Evolutionary conservation across 1,140 invertebrate genomes (phyloP).

Genomic region (Anastrepha ludens): DNA sequence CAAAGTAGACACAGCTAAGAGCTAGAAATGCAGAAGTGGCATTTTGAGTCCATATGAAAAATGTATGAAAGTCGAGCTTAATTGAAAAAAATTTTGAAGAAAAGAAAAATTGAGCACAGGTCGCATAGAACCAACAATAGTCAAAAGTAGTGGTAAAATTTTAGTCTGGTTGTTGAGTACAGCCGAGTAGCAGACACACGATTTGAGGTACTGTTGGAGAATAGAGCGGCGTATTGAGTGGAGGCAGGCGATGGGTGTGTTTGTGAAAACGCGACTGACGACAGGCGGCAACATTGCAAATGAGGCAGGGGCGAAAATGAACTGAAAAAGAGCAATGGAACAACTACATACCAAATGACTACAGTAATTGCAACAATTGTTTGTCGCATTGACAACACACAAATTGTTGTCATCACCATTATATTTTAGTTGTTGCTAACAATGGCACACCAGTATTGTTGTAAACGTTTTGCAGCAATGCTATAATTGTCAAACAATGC

Average conservation of each 20-base stretch:
- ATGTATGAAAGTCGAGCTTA: constrained; percentile 35
- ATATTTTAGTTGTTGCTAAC: constrained; percentile 19
- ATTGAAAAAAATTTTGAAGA: constrained; percentile 4
- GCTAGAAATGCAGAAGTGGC: not conserved
- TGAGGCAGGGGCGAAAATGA: not conserved
- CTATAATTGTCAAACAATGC: constrained; percentile 17
- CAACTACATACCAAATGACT: constrained; percentile 1
- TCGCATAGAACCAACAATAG: constrained; percentile 9
- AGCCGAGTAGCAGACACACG: not conserved
- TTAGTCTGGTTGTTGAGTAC: not conserved
- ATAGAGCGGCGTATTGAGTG: not conserved
- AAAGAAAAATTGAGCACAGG: not conserved
- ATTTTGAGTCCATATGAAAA: constrained; percentile 20
- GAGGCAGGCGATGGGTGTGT: not conserved
- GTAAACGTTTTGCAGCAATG: not conserved
- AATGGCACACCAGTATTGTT: not conserved
- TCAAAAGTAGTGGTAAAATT: not conserved
- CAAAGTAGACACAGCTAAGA: not conserved
- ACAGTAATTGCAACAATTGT: constrained; percentile 38
- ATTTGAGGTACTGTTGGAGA: not conserved
- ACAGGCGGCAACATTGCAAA: not conserved
- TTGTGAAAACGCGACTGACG: not conserved
- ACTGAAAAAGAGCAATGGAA: not conserved
- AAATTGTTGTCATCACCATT: constrained; percentile 25
- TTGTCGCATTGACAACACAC: constrained; percentile 28